Evolutionary conservation across 2,888 invertebrate genomes (phyloP), one percentile per base, ranked within the genome.

Genomic region (Opisthograptis luteolata): DNA sequence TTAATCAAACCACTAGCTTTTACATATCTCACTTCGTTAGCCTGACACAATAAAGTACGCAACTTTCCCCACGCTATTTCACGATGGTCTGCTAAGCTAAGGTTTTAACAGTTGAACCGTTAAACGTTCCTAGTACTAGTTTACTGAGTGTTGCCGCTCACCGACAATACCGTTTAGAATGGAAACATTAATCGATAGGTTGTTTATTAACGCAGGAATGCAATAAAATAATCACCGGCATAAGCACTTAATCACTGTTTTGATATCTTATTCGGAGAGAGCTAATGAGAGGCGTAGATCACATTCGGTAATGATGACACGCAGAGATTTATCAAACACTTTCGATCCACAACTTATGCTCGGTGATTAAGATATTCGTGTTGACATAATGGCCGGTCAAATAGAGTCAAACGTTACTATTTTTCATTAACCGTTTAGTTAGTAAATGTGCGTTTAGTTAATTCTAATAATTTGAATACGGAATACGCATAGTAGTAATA

Each of bases 261-360:
- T 76, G 80, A 88, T 85, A 83, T 87, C 84, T 89, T 84, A 90
- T 87, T 90, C 86, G 79, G 81, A 78, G 76, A 84, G 79, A 84
- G 79, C 80, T 90, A 89, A 90, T 88, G 87, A 87, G 84, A 70
- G 68, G 66, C 84, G 80, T 89, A 87, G 83, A 87, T 89, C 89
- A 88, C 84, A 77, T 80, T 79, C 70, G 73, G 82, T 88, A 88
- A 88, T 88, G 79, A 82, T 76, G 88, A 88, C 87, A 81, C 62
- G 64, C 55, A 70, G 62, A 78, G 64, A 88, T 89, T 84, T 86
- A 87, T 90, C 88, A 88, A 83, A 84, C 85, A 85, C 84, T 82
- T 85, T 83, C 83, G 73, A 81, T 79, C 81, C 80, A 82, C 82
- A 82, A 89, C 78, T 84, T 87, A 87, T 87, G 78, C 64, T 62